Conservation (phyloP, 2,888 invertebrate species). For the Anarsia innoxiella region DNA sequence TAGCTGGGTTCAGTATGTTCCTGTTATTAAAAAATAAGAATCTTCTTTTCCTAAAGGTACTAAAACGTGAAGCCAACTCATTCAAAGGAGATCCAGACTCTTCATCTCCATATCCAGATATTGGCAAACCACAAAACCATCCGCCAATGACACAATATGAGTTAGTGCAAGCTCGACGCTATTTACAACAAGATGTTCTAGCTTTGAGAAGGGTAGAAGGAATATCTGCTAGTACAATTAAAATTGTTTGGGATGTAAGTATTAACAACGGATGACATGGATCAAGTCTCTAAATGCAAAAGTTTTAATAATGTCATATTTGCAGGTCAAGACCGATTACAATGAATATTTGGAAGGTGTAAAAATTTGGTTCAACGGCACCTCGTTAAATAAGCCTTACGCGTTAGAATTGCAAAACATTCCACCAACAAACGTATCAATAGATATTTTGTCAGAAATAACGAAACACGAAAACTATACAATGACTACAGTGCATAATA, state of each 20-base stretch:
- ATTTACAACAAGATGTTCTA: constrained; percentile 86
- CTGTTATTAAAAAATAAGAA: background rate
- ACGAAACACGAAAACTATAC: constrained; percentile 75
- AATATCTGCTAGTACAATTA: constrained; percentile 83
- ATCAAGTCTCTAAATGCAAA: background rate
- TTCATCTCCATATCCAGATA: constrained; percentile 59
- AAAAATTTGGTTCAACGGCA: constrained; percentile 76
- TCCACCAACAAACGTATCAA: constrained; percentile 43
- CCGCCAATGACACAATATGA: constrained; percentile 83
- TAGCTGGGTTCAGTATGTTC: no score
- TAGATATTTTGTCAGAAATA: constrained; percentile 50
- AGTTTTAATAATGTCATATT: constrained; percentile 15
- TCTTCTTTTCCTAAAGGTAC: constrained; percentile 40
- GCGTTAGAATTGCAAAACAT: constrained; percentile 40
- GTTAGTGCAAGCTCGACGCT: constrained; percentile 83
- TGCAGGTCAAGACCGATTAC: constrained; percentile 67
- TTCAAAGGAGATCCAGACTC: constrained; percentile 53
- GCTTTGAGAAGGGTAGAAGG: constrained; percentile 81
- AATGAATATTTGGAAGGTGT: constrained; percentile 80
- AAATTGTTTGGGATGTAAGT: constrained; percentile 88
- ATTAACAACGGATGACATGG: background rate
- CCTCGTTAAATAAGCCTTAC: constrained; percentile 50
- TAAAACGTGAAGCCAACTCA: constrained; percentile 62
- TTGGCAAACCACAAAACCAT: constrained; percentile 72
- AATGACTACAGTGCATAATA: constrained; percentile 81